These are phyloP conservation scores for Tridacna gigas DNA, from an alignment of 2,888 invertebrate genomes.

Conservation along the genomic window DNA sequence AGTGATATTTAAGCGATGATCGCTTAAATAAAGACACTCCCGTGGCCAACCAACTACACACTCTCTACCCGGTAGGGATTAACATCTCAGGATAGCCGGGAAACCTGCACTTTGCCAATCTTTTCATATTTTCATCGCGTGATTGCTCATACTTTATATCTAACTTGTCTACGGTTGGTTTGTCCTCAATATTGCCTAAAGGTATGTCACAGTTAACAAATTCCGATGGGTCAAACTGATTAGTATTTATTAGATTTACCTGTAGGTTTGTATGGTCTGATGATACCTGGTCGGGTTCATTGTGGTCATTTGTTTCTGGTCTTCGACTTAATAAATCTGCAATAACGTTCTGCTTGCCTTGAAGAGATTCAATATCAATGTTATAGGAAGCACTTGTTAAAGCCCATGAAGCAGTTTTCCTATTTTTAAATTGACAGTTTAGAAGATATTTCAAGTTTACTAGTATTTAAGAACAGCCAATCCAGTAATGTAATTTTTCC, in stretches of 20 bases:
- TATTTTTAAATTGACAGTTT: background rate
- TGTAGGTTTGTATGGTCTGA: background rate
- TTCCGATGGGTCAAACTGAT: conserved; percentile 13
- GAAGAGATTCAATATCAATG: conserved; percentile 11
- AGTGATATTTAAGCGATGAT: no score
- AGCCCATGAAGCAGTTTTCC: conserved; percentile 13
- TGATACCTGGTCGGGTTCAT: background rate
- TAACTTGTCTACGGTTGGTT: conserved; percentile 2
- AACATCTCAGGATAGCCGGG: no score
- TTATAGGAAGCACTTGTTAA: conserved; percentile 1
- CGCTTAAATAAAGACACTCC: no score
- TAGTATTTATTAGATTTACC: conserved; percentile 19
- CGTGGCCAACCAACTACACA: no score
- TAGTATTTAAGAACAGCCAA: background rate
- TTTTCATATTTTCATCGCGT: conserved; percentile 12
- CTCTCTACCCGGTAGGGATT: no score
- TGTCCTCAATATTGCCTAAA: conserved; percentile 9
- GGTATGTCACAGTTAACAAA: background rate
- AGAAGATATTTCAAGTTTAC: conserved; percentile 11
- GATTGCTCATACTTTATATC: conserved; percentile 13
- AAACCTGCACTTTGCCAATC: no score
- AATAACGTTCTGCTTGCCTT: conserved; percentile 13
- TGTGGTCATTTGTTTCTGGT: conserved; percentile 7
- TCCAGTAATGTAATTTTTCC: conserved; percentile 5
- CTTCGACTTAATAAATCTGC: conserved; percentile 16